Evolutionary conservation across 2,113 vertebrate genomes (phyloP).

Genomic region (Diphyllodes magnificus): DNA sequence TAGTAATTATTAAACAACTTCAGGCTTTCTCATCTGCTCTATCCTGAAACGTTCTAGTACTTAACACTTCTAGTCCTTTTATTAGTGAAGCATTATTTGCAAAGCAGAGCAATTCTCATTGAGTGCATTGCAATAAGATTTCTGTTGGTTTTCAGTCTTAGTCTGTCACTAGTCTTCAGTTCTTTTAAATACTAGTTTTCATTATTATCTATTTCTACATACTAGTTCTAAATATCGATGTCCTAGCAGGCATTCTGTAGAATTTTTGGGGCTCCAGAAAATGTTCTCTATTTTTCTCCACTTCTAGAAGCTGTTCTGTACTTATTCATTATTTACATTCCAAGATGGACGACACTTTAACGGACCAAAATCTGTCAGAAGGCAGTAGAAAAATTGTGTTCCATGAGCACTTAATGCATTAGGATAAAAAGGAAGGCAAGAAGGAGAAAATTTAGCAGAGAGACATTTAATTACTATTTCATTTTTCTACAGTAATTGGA

Average conservation of each 20-base stretch:
- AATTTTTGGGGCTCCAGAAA: background rate
- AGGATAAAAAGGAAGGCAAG: background rate
- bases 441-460: background rate
- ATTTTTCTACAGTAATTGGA: background rate
- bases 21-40: background rate
- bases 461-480: conserved; percentile 13
- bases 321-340: background rate
- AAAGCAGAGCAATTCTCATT: background rate
- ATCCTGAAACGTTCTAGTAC: background rate
- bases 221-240: background rate
- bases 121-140: background rate
- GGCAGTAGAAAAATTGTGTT: background rate
- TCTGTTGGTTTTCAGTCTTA: background rate
- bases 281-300: background rate
- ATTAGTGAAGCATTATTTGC: background rate
- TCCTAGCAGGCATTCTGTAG: background rate
- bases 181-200: background rate
- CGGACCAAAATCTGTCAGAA: background rate
- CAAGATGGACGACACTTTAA: background rate
- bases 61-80: background rate
- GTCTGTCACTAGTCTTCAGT: background rate
- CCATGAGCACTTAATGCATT: background rate
- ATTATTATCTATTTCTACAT: background rate
- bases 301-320: background rate
- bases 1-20: background rate